Conservation (phyloP, 2,888 invertebrate species). For the Brenthis daphne region DNA sequence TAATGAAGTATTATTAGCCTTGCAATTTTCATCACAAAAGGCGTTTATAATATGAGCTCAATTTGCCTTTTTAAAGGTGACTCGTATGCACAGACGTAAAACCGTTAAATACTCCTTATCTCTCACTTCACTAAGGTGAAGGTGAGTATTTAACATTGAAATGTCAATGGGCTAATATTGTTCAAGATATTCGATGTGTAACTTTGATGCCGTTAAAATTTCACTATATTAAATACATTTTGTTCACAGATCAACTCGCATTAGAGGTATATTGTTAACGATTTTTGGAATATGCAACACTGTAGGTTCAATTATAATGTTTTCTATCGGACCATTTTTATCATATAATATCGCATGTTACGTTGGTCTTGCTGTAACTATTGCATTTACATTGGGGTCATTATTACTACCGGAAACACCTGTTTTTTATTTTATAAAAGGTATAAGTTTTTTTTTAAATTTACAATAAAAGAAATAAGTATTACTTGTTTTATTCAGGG, state of each 20-base stretch:
- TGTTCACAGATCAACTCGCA: constrained; percentile 51
- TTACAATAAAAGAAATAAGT: too few species aligned
- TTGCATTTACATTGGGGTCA: constrained; percentile 32
- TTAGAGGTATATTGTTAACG: constrained; percentile 53
- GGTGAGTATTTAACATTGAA: too few species aligned
- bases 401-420: constrained; percentile 26
- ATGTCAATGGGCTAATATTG: too few species aligned
- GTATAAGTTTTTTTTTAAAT: neutral
- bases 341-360: constrained; percentile 44
- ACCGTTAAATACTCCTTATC: too few species aligned
- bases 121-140: too few species aligned
- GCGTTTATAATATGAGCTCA: too few species aligned
- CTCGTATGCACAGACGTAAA: too few species aligned
- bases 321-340: constrained; percentile 47
- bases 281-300: constrained; percentile 47
- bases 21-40: too few species aligned
- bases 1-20: too few species aligned
- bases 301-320: constrained; percentile 48
- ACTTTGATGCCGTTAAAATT: neutral
- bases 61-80: too few species aligned
- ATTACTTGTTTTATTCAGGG: too few species aligned
- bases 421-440: constrained; percentile 22
- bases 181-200: too few species aligned
- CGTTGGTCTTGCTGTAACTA: constrained; percentile 42
- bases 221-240: neutral